Percentiles rank a stretch among this genome's conserved stretches.
Evolutionary conservation across 2,888 invertebrate species (phyloP).

Genomic region (Caenorhabditis drosophilae): DNA sequence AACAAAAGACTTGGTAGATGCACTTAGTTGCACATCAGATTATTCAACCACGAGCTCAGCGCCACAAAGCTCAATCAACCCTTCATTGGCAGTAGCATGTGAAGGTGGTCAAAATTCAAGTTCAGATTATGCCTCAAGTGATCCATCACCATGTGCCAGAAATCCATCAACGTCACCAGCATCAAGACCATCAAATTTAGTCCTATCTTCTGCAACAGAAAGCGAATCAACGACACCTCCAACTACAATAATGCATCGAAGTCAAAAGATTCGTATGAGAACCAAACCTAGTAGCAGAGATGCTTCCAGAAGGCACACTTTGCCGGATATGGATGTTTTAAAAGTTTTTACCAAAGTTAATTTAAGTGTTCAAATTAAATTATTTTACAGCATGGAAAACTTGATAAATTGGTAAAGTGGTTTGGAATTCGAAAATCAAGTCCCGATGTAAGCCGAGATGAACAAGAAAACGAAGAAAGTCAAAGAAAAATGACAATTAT

Average conservation of each 20-base stretch:
- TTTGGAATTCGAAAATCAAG: constrained; percentile 47
- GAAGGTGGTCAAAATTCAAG: constrained; percentile 38
- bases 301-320: constrained; percentile 56
- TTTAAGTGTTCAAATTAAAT: neutral
- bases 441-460: constrained; percentile 46
- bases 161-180: constrained; percentile 43
- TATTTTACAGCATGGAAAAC: constrained; percentile 38
- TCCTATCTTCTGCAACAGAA: constrained; percentile 1
- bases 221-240: constrained; percentile 2
- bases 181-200: constrained; percentile 27
- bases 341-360: constrained; percentile 24
- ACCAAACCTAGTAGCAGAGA: constrained; percentile 34
- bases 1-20: constrained; percentile 45
- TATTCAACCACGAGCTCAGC: constrained; percentile 59
- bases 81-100: constrained; percentile 43
- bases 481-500: too few relatives aligned
- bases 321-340: constrained; percentile 55
- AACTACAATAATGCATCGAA: constrained; percentile 25
- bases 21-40: constrained; percentile 55
- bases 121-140: constrained; percentile 54
- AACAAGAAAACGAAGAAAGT: neutral
- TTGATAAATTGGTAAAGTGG: constrained; percentile 51
- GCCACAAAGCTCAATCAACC: constrained; percentile 30
- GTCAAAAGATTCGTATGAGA: constrained; percentile 59
- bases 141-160: constrained; percentile 47